Conservation (phyloP, 2,113 vertebrate species). For the Prunella himalayana region DNA sequence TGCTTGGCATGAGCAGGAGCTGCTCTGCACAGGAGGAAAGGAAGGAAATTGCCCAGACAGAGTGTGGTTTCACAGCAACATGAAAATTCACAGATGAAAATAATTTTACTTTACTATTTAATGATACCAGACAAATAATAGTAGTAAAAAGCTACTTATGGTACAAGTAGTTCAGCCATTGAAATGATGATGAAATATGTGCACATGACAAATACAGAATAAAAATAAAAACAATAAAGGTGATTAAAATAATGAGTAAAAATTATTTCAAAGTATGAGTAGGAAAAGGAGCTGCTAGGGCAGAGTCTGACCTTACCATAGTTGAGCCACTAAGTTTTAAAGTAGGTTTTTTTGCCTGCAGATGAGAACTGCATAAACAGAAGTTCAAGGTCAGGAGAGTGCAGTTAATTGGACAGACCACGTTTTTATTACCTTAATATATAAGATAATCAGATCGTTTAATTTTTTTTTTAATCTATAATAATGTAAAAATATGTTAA, state of each 20-base stretch:
- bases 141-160: neutral
- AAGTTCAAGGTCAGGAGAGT: constrained; percentile 29
- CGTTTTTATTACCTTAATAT: constrained; percentile 52
- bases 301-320: neutral
- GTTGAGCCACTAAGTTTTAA: neutral
- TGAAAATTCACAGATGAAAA: neutral
- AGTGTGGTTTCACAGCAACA: neutral
- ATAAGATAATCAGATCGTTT: constrained; percentile 36
- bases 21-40: neutral
- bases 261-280: neutral
- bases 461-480: neutral
- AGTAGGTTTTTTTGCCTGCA: neutral
- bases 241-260: neutral
- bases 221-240: neutral
- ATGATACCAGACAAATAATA: neutral
- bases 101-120: neutral
- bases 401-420: neutral
- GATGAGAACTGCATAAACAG: neutral
- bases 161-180: neutral
- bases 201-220: neutral
- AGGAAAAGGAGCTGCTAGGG: neutral
- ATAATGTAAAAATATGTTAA: constrained; percentile 49
- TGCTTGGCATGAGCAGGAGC: neutral
- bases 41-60: neutral
- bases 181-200: neutral